Base-by-base conservation (phyloP, 2,113 vertebrate species). In the Ramphastos sulfuratus region DNA sequence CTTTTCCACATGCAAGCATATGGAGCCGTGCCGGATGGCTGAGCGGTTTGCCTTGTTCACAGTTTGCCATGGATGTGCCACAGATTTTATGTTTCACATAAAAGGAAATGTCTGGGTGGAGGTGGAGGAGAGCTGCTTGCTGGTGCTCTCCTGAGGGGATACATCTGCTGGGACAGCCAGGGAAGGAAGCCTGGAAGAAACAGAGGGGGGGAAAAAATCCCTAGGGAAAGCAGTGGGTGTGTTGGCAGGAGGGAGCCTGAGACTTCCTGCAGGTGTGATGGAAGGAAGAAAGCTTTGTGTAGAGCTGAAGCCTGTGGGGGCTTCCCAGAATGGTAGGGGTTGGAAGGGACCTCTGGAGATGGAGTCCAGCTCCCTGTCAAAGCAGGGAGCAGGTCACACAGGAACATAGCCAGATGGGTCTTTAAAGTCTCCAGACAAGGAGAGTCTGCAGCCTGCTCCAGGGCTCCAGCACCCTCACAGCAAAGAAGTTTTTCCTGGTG, bases 41-140 rank as follows among this genome's bases (percentile, higher is more conserved):
- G 82, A 94, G 92, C 92, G 87, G 75, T 80, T 88, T 73, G 64
- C 15, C 5, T 91, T 76, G 67, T 27, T 96, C 94, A 82, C 84
- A 79, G 82, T 31, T 95, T 85, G 12, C 85, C 35, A 1, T 15
- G 33, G 24, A 61, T 25, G 31, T 4, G 7, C 75, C 59, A 63
- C 67, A 77, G 85, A 80, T 75, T 81, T 70, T 75, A 12, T 13
- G 18, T 46, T 78, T 66, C 16, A 55, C 35, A 50, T 33, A 20
- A 33, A 48, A 69, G 50, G n/a, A 6, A 7, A 13, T 0, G 4
- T 37, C 46, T 21, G 79, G 27, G 37, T 1, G 27, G 56, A 76
- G 55, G 39, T 16, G 46, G 35, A 54, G 44, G 55, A 63, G 18
- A 28, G 21, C 18, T 66, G 10, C 25, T 18, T 17, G 19, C 16